Evolutionary conservation across 2,888 invertebrate genomes (phyloP).

Genomic region (Xanthorhoe designata): DNA sequence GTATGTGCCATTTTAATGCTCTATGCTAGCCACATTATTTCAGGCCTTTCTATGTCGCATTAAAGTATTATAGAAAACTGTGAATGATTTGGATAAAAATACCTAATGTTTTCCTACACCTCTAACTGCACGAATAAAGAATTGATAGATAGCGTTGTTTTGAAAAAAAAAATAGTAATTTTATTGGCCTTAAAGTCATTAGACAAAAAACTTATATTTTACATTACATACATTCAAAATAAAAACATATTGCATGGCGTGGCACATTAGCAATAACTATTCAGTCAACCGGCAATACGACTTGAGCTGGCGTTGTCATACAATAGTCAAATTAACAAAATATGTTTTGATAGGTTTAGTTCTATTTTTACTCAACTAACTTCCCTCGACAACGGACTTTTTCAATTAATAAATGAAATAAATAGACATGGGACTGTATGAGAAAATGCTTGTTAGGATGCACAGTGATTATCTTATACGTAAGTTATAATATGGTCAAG

Average conservation of each 20-base stretch:
- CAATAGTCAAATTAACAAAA: conserved; percentile 71
- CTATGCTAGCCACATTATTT: background rate
- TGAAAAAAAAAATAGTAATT: background rate
- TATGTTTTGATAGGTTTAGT: conserved; percentile 68
- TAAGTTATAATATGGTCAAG: background rate
- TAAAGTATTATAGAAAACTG: background rate
- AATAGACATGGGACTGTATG: too few relatives aligned
- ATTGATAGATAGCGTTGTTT: background rate
- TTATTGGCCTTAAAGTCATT: too few relatives aligned
- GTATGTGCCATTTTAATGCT: background rate
- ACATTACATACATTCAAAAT: too few relatives aligned
- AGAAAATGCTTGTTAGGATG: background rate
- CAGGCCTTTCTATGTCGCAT: background rate
- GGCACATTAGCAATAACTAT: background rate
- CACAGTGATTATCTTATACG: background rate
- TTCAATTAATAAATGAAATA: background rate
- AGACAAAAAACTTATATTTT: too few relatives aligned
- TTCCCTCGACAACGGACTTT: background rate
- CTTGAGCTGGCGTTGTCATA: conserved; percentile 17
- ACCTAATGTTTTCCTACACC: background rate
- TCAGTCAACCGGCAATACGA: conserved; percentile 2
- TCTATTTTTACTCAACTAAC: background rate
- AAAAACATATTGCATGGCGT: background rate
- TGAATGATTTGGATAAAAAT: background rate
- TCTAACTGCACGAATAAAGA: background rate